These are phyloP conservation scores for Caenorhabditis panamensis DNA, from an alignment of 2,888 invertebrate genomes.

Conservation along the genomic window DNA sequence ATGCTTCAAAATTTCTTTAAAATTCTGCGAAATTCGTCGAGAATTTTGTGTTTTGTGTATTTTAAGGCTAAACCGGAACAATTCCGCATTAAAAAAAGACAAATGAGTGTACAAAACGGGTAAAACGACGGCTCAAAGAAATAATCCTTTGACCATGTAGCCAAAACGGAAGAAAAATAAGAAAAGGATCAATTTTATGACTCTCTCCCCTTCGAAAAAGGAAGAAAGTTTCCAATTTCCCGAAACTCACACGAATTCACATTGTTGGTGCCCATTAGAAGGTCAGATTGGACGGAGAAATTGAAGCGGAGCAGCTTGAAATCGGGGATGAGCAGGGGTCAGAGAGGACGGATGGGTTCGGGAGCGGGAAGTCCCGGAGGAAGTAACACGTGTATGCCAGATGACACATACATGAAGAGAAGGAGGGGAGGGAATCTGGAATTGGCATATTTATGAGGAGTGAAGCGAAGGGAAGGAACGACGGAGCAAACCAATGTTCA, in stretches of 20 bases:
- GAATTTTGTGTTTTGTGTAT: too few species aligned
- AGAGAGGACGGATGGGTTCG: background rate
- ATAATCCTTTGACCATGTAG: background rate
- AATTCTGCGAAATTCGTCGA: too few species aligned
- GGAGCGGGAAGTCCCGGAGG: background rate
- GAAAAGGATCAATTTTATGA: slow-evolving; percentile 13
- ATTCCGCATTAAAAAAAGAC: background rate
- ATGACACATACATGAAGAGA: slow-evolving; percentile 36
- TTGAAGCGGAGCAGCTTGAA: slow-evolving; percentile 57
- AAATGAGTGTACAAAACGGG: slow-evolving; percentile 4
- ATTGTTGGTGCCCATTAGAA: slow-evolving; percentile 57
- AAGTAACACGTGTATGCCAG: slow-evolving; percentile 54
- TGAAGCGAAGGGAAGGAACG: background rate
- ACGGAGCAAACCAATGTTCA: slow-evolving; percentile 6
- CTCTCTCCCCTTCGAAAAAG: too few species aligned
- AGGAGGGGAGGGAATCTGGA: slow-evolving; percentile 19
- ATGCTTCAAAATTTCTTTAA: background rate
- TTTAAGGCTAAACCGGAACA: background rate
- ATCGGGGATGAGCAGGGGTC: background rate
- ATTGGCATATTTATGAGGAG: slow-evolving; percentile 52
- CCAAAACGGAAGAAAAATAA: background rate
- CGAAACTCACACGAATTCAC: slow-evolving; percentile 56
- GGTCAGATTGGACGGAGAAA: slow-evolving; percentile 52
- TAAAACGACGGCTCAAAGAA: background rate
- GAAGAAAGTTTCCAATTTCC: slow-evolving; percentile 13